phyloP scores from a whole-genome alignment of 2,113 vertebrate genomes.

The Kryptolebias marmoratus region DNA sequence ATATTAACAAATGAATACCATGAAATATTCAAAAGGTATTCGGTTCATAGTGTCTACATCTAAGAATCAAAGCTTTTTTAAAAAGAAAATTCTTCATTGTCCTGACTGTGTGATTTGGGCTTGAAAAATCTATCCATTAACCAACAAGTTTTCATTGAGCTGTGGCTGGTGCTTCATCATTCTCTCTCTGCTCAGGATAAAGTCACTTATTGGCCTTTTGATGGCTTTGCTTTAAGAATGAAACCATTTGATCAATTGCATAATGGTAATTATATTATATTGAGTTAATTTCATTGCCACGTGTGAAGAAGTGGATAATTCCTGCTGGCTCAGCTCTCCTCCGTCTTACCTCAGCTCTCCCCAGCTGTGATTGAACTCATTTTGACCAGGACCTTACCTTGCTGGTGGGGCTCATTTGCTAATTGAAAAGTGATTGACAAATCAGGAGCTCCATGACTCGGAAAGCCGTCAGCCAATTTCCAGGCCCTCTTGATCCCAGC shows the following conservation, averaged over 20 bases:
- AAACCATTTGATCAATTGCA: slow-evolving; percentile 47
- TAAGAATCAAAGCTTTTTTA: too few relatives aligned
- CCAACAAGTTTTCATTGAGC: not conserved
- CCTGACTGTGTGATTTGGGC: not conserved
- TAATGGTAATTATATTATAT: slow-evolving; percentile 66
- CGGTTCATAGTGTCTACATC: too few relatives aligned
- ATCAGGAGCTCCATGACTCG: slow-evolving; percentile 64
- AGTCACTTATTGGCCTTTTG: slow-evolving; percentile 19
- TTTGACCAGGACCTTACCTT: slow-evolving; percentile 17
- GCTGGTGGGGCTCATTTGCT: slow-evolving; percentile 64
- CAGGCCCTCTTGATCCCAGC: slow-evolving; percentile 4
- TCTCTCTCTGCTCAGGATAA: not conserved
- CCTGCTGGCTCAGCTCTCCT: slow-evolving; percentile 64
- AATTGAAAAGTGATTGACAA: slow-evolving; percentile 75
- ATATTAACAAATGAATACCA: too few relatives aligned
- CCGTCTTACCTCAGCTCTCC: slow-evolving; percentile 38
- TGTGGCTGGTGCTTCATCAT: not conserved
- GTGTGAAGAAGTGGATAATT: slow-evolving; percentile 41
- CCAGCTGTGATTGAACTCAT: slow-evolving; percentile 10
- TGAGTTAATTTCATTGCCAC: slow-evolving; percentile 56
- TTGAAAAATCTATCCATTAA: not conserved
- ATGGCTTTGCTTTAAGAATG: slow-evolving; percentile 22
- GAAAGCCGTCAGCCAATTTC: slow-evolving; percentile 63
- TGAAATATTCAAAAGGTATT: too few relatives aligned
- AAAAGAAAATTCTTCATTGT: too few relatives aligned